Evolutionary conservation across 2,113 vertebrate species (phyloP).

Genomic region (Echinops telfairi): DNA sequence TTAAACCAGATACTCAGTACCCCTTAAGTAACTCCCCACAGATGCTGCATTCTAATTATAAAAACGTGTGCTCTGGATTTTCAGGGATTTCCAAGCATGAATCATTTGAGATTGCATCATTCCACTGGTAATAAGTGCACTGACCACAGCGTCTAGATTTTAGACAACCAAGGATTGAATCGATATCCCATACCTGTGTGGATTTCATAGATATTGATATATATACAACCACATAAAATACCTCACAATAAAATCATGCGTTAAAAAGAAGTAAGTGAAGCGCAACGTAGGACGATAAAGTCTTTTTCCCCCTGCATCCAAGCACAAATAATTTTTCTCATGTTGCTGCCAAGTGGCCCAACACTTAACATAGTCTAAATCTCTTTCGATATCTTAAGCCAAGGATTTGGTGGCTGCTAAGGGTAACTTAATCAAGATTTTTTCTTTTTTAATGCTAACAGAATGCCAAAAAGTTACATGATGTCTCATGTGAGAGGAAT

Average conservation of each 20-base stretch:
- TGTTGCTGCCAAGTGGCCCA: slow-evolving; percentile 37
- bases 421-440: slow-evolving; percentile 45
- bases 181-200: not conserved
- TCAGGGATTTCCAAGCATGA: not conserved
- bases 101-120: not conserved
- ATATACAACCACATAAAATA: not conserved
- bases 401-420: slow-evolving; percentile 57
- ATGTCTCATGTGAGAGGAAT: slow-evolving; percentile 62
- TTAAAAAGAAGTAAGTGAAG: not conserved
- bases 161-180: not conserved
- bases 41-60: not conserved
- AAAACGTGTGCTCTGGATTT: not conserved
- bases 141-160: not conserved
- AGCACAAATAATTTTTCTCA: slow-evolving; percentile 46
- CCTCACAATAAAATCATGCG: not conserved
- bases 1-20: not conserved
- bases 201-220: not conserved
- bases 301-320: not conserved
- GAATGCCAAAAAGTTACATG: slow-evolving; percentile 19
- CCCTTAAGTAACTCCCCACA: not conserved
- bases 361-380: slow-evolving; percentile 59
- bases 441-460: not conserved
- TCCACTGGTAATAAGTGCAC: not conserved
- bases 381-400: slow-evolving; percentile 62
- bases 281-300: not conserved